These are phyloP conservation scores for Eubasilissa splendida DNA, from an alignment of 2,888 invertebrate genomes.

Conservation along the genomic window DNA sequence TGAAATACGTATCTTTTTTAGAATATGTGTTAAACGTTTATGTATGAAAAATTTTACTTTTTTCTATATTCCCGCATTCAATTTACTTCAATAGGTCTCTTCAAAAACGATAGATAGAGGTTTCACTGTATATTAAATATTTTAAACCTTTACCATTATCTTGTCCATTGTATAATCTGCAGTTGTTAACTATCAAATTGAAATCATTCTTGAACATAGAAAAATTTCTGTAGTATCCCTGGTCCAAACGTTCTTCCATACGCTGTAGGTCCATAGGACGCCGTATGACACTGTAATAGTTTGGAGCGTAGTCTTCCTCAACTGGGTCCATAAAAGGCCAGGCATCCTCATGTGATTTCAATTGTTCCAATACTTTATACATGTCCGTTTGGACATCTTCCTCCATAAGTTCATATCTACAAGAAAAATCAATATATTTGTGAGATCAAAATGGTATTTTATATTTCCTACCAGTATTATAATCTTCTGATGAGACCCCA, in stretches of 20 bases:
- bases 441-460: not conserved
- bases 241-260: conserved; percentile 90
- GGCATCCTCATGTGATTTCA: conserved; percentile 91
- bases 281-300: conserved; percentile 82
- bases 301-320: conserved; percentile 93
- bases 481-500: too few species aligned
- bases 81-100: too few species aligned
- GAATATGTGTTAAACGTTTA: too few species aligned
- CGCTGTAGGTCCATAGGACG: conserved; percentile 90
- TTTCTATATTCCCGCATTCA: too few species aligned
- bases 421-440: conserved; percentile 54
- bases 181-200: conserved; percentile 93
- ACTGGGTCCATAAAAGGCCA: conserved; percentile 97
- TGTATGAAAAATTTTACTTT: too few species aligned
- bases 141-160: conserved; percentile 82
- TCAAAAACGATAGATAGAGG: too few species aligned
- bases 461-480: not conserved
- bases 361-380: conserved; percentile 91
- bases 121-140: too few species aligned
- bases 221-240: conserved; percentile 84
- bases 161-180: conserved; percentile 92
- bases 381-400: conserved; percentile 91
- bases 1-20: too few species aligned
- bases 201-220: conserved; percentile 90
- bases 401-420: conserved; percentile 84